Percentiles rank a stretch among this genome's conserved stretches.
These are phyloP conservation scores for Heliconius eleuchia DNA, from an alignment of 1,140 invertebrate species.

Conservation along the genomic window DNA sequence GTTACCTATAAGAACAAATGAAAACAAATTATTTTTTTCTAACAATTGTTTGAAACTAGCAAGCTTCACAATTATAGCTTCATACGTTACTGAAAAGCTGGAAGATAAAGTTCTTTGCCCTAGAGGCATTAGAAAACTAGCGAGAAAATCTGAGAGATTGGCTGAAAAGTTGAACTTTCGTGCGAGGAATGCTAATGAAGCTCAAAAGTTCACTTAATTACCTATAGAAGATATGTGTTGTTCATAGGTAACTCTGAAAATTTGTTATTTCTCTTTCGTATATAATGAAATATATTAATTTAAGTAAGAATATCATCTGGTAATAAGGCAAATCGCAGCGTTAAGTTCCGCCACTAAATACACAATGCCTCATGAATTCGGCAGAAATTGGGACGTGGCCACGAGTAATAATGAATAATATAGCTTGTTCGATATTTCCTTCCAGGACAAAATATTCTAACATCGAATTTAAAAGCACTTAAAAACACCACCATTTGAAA, in stretches of 20 bases:
- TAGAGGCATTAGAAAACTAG: constrained; percentile 7
- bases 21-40: background rate
- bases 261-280: background rate
- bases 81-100: background rate
- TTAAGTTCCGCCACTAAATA: too few relatives aligned
- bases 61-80: background rate
- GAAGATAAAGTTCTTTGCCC: background rate
- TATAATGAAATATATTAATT: background rate
- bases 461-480: too few relatives aligned
- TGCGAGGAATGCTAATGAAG: constrained; percentile 8
- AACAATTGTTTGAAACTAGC: background rate
- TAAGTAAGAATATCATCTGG: too few relatives aligned
- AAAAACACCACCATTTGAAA: too few relatives aligned
- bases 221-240: background rate
- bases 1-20: too few relatives aligned
- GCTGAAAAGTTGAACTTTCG: background rate
- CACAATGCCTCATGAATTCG: too few relatives aligned
- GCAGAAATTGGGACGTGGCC: too few relatives aligned
- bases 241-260: background rate
- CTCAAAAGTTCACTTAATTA: constrained; percentile 1
- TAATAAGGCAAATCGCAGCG: too few relatives aligned
- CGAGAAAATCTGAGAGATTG: constrained; percentile 6
- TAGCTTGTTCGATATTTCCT: too few relatives aligned
- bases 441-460: too few relatives aligned
- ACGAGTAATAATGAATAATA: too few relatives aligned